Conservation (phyloP, 2,888 invertebrate species). For the Macaria notata region DNA sequence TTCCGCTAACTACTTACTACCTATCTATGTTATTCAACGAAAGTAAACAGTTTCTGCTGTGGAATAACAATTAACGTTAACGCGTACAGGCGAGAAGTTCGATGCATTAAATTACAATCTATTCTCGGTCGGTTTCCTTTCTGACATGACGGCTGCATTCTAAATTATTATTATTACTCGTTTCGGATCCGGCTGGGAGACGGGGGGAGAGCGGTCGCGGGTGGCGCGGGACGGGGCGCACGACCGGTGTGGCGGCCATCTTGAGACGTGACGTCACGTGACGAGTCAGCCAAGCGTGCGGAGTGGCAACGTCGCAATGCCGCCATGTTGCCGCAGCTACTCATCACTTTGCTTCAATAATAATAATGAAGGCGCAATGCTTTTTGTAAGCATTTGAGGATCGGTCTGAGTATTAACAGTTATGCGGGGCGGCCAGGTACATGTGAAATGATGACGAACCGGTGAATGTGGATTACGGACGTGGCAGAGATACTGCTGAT, state of each 20-base stretch:
- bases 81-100: conserved; percentile 62
- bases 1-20: conserved; percentile 55
- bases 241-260: conserved; percentile 79
- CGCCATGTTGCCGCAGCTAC: conserved; percentile 63
- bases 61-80: conserved; percentile 73
- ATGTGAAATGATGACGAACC: conserved; percentile 38
- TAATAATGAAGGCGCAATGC: conserved; percentile 58
- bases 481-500: too few relatives aligned
- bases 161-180: conserved; percentile 70
- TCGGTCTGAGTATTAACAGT: conserved; percentile 69
- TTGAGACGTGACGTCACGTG: conserved; percentile 83
- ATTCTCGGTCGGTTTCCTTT: conserved; percentile 77
- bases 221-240: conserved; percentile 59
- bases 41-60: conserved; percentile 76
- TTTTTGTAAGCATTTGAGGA: conserved; percentile 71
- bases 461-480: conserved; percentile 20
- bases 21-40: conserved; percentile 70
- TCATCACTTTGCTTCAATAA: conserved; percentile 61
- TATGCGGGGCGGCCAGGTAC: conserved; percentile 67
- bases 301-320: conserved; percentile 71
- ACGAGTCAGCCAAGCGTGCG: conserved; percentile 77
- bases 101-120: conserved; percentile 78
- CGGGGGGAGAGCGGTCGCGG: conserved; percentile 40
- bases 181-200: conserved; percentile 73
- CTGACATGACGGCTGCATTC: conserved; percentile 72